Percentiles rank a stretch among this genome's conserved stretches.
Conservation (phyloP, 2,113 vertebrate species). For the Chaetodon trifascialis region DNA sequence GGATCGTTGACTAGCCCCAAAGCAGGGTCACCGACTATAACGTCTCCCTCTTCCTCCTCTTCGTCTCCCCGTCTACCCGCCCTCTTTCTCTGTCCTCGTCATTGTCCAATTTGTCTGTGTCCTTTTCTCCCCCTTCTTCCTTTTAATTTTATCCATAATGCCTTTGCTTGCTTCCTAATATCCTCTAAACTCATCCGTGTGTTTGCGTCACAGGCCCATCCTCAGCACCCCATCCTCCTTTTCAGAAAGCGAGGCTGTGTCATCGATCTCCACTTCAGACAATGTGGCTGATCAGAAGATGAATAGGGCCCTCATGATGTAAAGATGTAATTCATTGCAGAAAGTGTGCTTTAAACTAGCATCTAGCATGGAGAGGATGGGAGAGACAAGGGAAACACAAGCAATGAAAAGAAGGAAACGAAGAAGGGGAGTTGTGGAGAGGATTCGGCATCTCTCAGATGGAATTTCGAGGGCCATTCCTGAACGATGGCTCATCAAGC, state of each 20-base stretch:
- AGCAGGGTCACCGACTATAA: constrained; percentile 56
- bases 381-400: constrained; percentile 19
- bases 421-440: constrained; percentile 9
- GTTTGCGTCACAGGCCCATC: constrained; percentile 18
- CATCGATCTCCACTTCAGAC: constrained; percentile 63
- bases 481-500: constrained; percentile 77
- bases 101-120: constrained; percentile 23
- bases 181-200: constrained; percentile 14
- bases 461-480: constrained; percentile 76
- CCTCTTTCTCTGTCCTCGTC: constrained; percentile 26
- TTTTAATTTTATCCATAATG: constrained; percentile 43
- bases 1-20: constrained; percentile 53
- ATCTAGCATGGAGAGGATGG: constrained; percentile 38
- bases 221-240: constrained; percentile 38
- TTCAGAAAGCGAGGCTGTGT: constrained; percentile 17
- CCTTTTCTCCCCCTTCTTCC: constrained; percentile 9
- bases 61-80: background rate
- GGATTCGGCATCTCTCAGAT: constrained; percentile 44
- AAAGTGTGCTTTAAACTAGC: constrained; percentile 41
- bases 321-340: constrained; percentile 56
- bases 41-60: constrained; percentile 18
- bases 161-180: constrained; percentile 21
- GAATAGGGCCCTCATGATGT: constrained; percentile 53
- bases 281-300: constrained; percentile 60
- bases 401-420: constrained; percentile 36